Conservation (phyloP, 2,888 invertebrate genomes). For the Coelogynopora nodosa region DNA sequence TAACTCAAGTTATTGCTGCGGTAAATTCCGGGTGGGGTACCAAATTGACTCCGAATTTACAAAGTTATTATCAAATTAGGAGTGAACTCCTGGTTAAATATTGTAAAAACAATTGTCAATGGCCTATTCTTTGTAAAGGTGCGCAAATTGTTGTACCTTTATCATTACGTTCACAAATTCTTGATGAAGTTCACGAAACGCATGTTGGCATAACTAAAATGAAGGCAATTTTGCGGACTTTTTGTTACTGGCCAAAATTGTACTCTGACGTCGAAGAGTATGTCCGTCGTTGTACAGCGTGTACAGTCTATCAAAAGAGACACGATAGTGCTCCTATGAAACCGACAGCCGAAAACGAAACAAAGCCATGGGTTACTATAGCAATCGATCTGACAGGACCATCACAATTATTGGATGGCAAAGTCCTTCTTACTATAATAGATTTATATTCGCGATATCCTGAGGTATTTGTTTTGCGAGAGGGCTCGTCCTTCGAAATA, state of each 20-base stretch:
- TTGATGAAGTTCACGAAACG: neutral
- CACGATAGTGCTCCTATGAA: neutral
- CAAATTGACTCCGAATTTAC: neutral
- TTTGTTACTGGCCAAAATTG: neutral
- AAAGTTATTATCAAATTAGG: neutral
- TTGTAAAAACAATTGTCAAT: neutral
- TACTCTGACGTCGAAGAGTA: neutral
- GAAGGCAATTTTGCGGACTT: neutral
- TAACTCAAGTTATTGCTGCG: neutral
- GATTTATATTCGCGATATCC: constrained; percentile 1
- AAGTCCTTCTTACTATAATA: neutral
- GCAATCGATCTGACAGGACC: constrained; percentile 14
- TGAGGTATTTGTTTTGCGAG: neutral
- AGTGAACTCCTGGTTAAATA: neutral
- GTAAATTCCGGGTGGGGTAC: neutral
- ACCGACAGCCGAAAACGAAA: neutral
- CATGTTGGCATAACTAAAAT: constrained; percentile 17
- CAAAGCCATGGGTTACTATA: neutral
- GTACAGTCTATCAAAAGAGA: neutral
- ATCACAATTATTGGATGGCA: neutral
- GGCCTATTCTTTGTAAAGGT: neutral
- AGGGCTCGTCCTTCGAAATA: neutral
- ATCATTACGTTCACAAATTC: neutral
- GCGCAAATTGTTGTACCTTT: neutral
- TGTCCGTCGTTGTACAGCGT: neutral